Base-by-base conservation (phyloP, 1,140 invertebrate genomes). In the Diorhabda carinulata region DNA sequence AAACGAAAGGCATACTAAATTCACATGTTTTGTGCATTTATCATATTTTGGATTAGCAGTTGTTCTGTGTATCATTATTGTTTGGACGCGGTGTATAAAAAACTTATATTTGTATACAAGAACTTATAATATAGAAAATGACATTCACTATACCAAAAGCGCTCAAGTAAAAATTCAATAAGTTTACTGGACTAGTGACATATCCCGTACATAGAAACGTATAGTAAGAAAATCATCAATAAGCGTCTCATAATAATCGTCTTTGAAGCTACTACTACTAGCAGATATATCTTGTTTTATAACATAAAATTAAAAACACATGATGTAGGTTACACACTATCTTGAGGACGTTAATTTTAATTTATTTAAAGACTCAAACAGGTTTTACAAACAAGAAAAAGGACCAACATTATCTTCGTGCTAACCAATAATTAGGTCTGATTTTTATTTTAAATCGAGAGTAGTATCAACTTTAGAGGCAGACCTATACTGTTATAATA, bases 361-460 rank as follows among this genome's bases (percentile, higher is more conserved):
- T 62, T 62, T 43, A 62, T 43, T 62, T 62, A 62, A 62, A 62
- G 61, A 10, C 61, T 62, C 61, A 43, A 62, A 62, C 61, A 62
- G 61, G 61, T 62, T 62, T 62, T 43, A 62, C 43, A 62, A 62
- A 62, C 61, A 62, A 62, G 61, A 62, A 62, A 62, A 62, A 44
- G 61, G 61, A 62, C 61, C 61, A 62, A 62, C 41, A 62, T 62
- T 62, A 62, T 62, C 61, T 62, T 62, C 43, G 8, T 10, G 5
- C 41, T 62, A 62, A 42, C 61, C 61, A 62, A 62, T 62, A 62
- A 62, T 62, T 62, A 62, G 61, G 43, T 43, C 43, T 62, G 61
- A 62, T 47, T 62, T 62, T 62, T 62, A 62, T 62, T 62, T 62
- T 62, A 62, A 47, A 62, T 62, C 61, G 61, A 62, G 61, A 62